Evolutionary conservation across 1,140 invertebrate species (phyloP).

Genomic region (Brachionus sp.): DNA sequence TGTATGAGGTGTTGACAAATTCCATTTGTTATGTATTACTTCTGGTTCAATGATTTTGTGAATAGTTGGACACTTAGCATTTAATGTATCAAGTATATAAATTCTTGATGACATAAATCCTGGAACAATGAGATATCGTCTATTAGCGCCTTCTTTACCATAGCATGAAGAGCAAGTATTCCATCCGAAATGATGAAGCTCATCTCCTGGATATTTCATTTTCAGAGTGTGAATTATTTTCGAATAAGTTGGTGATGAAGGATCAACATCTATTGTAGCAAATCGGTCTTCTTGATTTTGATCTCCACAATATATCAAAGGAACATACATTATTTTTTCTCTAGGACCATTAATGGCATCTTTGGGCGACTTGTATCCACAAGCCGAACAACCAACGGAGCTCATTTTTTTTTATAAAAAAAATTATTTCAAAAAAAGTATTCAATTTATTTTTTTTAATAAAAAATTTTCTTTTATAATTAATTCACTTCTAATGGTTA

Average conservation of each 20-base stretch:
- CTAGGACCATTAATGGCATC: slow-evolving; percentile 50
- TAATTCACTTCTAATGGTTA: too few relatives aligned
- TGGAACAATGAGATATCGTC: slow-evolving; percentile 74
- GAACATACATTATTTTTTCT: slow-evolving; percentile 80
- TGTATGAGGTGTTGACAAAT: slow-evolving; percentile 81
- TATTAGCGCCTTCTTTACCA: slow-evolving; percentile 64
- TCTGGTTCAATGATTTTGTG: slow-evolving; percentile 66
- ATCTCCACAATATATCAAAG: slow-evolving; percentile 67
- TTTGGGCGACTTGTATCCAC: not conserved
- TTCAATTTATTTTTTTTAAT: not conserved
- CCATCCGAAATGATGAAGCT: slow-evolving; percentile 92
- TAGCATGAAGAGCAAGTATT: slow-evolving; percentile 87
- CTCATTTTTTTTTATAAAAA: not conserved
- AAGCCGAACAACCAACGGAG: not conserved
- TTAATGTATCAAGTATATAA: slow-evolving; percentile 75
- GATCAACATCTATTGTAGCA: slow-evolving; percentile 86
- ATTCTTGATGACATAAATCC: slow-evolving; percentile 75
- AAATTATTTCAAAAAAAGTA: not conserved
- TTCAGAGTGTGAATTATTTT: slow-evolving; percentile 81
- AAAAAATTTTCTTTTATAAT: not conserved
- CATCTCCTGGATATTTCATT: slow-evolving; percentile 74
- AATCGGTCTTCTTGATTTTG: slow-evolving; percentile 72
- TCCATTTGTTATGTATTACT: slow-evolving; percentile 68
- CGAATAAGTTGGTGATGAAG: slow-evolving; percentile 74
- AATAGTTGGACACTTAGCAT: slow-evolving; percentile 67